A percentile compares a stretch with the other conserved stretches of the same genome.
phyloP scores from a whole-genome alignment of 2,888 invertebrate genomes.

The Ennomos quercinarius region DNA sequence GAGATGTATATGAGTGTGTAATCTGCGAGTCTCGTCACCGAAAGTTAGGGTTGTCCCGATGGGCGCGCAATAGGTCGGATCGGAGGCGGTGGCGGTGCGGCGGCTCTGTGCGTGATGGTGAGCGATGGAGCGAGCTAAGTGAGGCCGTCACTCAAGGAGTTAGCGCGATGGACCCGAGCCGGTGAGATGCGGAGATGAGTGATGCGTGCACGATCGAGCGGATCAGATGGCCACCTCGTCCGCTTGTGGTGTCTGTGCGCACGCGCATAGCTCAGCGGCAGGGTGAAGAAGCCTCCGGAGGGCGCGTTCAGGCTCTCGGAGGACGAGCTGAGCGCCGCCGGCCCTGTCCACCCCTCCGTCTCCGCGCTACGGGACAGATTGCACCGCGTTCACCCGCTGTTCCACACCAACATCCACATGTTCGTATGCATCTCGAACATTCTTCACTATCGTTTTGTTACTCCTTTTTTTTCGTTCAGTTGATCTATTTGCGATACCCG shows the following conservation, averaged over 20 bases:
- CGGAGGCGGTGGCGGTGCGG: constrained; percentile 23
- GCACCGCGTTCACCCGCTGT: constrained; percentile 28
- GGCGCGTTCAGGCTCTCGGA: constrained; percentile 88
- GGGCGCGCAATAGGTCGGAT: constrained; percentile 22
- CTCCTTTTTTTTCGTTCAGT: neutral
- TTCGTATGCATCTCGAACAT: neutral
- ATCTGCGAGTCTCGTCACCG: constrained; percentile 1
- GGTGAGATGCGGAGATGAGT: constrained; percentile 18
- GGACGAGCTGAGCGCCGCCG: constrained; percentile 83
- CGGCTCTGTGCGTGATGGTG: constrained; percentile 61
- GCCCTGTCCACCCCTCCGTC: constrained; percentile 69
- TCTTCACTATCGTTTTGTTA: constrained; percentile 6
- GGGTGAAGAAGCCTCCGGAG: constrained; percentile 88
- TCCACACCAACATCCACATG: constrained; percentile 4
- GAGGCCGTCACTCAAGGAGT: constrained; percentile 17
- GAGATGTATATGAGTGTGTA: constrained; percentile 22
- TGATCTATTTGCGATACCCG: neutral
- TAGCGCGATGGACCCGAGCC: constrained; percentile 15
- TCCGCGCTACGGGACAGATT: constrained; percentile 60
- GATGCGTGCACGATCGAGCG: constrained; percentile 71
- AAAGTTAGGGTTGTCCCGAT: neutral
- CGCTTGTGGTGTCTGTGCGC: constrained; percentile 92
- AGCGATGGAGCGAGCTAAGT: constrained; percentile 47
- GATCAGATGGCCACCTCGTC: constrained; percentile 87
- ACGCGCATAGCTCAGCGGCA: constrained; percentile 92